These are phyloP conservation scores for Brachionus koreanus DNA, from an alignment of 1,140 invertebrate genomes.

Conservation along the genomic window DNA sequence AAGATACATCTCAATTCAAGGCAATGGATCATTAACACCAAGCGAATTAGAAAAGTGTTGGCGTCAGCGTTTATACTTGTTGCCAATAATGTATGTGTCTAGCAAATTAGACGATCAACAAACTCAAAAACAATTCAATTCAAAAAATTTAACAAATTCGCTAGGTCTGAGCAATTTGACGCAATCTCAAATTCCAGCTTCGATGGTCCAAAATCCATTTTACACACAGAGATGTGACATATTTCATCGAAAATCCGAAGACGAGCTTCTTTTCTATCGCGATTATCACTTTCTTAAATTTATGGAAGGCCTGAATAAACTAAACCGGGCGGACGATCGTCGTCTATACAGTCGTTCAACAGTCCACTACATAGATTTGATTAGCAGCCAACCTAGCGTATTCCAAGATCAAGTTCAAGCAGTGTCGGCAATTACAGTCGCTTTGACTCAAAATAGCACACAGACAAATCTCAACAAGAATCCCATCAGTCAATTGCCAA, in stretches of 20 bases:
- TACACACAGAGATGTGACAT: constrained; percentile 32
- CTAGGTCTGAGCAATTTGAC: constrained; percentile 18
- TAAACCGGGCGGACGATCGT: constrained; percentile 5
- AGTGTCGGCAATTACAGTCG: constrained; percentile 1
- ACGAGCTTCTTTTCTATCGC: constrained; percentile 2
- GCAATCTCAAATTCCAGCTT: constrained; percentile 23
- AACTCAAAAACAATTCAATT: neutral
- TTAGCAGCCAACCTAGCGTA: neutral
- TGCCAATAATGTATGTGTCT: constrained; percentile 62
- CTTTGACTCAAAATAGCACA: neutral
- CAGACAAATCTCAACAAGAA: constrained; percentile 22
- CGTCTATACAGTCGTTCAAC: constrained; percentile 21
- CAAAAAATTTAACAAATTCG: neutral
- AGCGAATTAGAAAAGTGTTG: constrained; percentile 71
- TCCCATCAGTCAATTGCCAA: neutral
- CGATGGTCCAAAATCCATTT: constrained; percentile 26
- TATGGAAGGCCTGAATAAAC: constrained; percentile 40
- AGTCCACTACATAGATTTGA: neutral
- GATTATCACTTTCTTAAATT: constrained; percentile 39
- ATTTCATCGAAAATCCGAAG: constrained; percentile 10
- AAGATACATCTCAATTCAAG: constrained; percentile 41
- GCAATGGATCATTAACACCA: constrained; percentile 31
- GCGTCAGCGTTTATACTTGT: constrained; percentile 80
- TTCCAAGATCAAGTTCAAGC: neutral
- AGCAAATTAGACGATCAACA: neutral